A percentile compares a stretch with the other conserved stretches of the same genome.
These are phyloP conservation scores for Drosophila limbata DNA, from an alignment of 2,888 invertebrate species.

Conservation along the genomic window DNA sequence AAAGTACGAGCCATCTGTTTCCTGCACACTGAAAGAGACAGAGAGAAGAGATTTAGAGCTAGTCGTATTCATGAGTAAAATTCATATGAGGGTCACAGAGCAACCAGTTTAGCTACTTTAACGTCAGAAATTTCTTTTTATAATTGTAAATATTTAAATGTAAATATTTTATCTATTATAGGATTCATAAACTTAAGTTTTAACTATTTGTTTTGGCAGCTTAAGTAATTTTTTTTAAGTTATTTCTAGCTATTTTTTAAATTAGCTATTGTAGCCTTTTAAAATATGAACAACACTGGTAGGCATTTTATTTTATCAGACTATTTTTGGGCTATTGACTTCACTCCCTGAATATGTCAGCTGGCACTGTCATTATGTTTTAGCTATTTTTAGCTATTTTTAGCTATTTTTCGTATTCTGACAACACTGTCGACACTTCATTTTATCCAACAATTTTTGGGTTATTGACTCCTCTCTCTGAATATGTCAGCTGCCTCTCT, in stretches of 20 bases:
- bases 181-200: too few species aligned
- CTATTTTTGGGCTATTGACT: slow-evolving; percentile 63
- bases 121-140: too few species aligned
- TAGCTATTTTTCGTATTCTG: neutral
- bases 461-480: slow-evolving; percentile 52
- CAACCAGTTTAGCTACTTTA: neutral
- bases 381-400: too few species aligned
- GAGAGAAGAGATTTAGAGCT: neutral
- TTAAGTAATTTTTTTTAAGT: too few species aligned
- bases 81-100: slow-evolving; percentile 14
- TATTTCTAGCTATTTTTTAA: too few species aligned
- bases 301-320: slow-evolving; percentile 50
- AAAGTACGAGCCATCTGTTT: slow-evolving; percentile 97
- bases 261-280: neutral
- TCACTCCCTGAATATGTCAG: slow-evolving; percentile 28
- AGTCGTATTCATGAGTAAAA: slow-evolving; percentile 9
- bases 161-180: too few species aligned
- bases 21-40: slow-evolving; percentile 91
- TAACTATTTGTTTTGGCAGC: too few species aligned
- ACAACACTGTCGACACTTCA: slow-evolving; percentile 14
- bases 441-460: slow-evolving; percentile 60
- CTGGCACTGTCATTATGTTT: slow-evolving; percentile 76
- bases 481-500: slow-evolving; percentile 49
- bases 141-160: too few species aligned
- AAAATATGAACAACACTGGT: neutral